Percentiles rank a stretch among this genome's conserved stretches.
phyloP scores from a whole-genome alignment of 2,113 vertebrate genomes.

The Phrynosoma blainvillii region DNA sequence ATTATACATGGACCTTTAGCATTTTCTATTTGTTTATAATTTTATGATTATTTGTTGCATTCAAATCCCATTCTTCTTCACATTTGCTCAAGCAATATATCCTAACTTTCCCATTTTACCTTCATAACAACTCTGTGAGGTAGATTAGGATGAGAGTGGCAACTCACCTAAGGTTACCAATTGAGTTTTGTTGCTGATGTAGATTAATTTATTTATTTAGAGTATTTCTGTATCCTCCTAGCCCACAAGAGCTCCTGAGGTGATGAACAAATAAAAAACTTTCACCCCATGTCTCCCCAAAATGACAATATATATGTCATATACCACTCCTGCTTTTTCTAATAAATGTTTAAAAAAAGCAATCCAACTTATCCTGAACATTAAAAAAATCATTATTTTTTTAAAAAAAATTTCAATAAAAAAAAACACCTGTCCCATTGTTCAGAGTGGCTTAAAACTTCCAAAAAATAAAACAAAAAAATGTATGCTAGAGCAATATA shows the following conservation, averaged over 20 bases:
- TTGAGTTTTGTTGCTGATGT: neutral
- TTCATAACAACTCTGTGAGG: neutral
- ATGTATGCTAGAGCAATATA: neutral
- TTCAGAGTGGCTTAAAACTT: neutral
- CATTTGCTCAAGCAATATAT: neutral
- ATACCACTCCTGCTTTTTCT: neutral
- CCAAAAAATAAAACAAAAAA: neutral
- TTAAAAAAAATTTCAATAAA: neutral
- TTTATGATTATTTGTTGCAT: neutral
- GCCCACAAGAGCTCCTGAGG: neutral
- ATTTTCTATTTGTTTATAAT: neutral
- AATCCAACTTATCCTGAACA: neutral
- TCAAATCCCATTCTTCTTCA: neutral
- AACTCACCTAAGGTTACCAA: neutral
- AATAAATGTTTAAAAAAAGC: neutral
- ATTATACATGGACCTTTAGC: neutral
- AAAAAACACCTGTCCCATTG: too few relatives aligned
- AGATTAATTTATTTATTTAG: neutral
- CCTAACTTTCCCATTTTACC: neutral
- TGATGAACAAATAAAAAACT: too few relatives aligned
- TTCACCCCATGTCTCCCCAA: neutral
- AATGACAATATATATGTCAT: neutral
- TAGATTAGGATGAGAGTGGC: neutral
- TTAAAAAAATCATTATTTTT: neutral
- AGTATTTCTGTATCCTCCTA: too few relatives aligned